Conservation (phyloP, 2,888 invertebrate genomes). For the Artemia sinica region DNA sequence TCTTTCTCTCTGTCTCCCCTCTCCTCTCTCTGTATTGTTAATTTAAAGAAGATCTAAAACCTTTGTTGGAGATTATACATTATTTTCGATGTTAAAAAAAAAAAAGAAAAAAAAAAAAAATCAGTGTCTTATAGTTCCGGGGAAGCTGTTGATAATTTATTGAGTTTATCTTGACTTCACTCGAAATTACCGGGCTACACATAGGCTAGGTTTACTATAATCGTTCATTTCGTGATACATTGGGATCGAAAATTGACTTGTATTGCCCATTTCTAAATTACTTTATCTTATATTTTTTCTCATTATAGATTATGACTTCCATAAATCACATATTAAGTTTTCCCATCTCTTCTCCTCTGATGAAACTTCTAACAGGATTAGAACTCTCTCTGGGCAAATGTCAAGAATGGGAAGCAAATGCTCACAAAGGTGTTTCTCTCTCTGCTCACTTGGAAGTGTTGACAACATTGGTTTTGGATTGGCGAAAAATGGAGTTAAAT, state of each 20-base stretch:
- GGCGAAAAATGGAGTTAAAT: constrained; percentile 73
- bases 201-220: too few relatives aligned
- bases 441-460: constrained; percentile 50
- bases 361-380: constrained; percentile 71
- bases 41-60: too few relatives aligned
- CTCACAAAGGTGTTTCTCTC: constrained; percentile 68
- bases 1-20: too few relatives aligned
- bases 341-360: constrained; percentile 59
- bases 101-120: too few relatives aligned
- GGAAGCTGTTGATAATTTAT: too few relatives aligned
- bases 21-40: too few relatives aligned
- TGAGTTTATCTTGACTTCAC: too few relatives aligned
- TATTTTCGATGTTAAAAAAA: too few relatives aligned
- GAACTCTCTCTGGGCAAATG: constrained; percentile 63
- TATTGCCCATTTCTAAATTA: constrained; percentile 9
- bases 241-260: background rate
- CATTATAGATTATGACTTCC: constrained; percentile 24
- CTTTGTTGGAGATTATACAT: too few relatives aligned
- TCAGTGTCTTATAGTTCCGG: too few relatives aligned
- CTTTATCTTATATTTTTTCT: constrained; percentile 13
- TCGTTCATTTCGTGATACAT: background rate
- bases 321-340: constrained; percentile 38
- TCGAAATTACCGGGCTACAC: too few relatives aligned
- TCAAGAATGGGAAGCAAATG: constrained; percentile 81
- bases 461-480: constrained; percentile 63